These are phyloP conservation scores for Caenorhabditis sp. DNA, from an alignment of 2,888 invertebrate genomes.

Conservation along the genomic window DNA sequence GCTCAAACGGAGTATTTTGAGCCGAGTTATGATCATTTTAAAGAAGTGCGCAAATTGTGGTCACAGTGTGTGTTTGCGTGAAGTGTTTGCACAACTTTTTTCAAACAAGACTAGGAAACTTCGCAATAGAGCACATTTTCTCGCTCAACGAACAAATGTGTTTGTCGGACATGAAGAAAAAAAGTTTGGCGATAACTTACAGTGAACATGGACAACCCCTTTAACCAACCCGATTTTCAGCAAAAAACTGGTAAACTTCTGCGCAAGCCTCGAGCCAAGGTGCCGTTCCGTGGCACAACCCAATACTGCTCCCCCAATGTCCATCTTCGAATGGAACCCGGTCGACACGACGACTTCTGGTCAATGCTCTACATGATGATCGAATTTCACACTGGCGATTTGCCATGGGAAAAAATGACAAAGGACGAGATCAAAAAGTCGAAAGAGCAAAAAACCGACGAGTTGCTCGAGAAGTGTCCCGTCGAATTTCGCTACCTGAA, in stretches of 20 bases:
- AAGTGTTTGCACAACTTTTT: not conserved
- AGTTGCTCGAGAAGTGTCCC: slow-evolving; percentile 29
- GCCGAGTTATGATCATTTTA: no score
- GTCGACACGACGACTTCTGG: slow-evolving; percentile 38
- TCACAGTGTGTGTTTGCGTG: not conserved
- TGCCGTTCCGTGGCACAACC: slow-evolving; percentile 23
- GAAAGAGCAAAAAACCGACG: slow-evolving; percentile 27
- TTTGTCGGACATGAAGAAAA: no score
- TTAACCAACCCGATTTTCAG: no score
- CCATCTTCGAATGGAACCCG: slow-evolving; percentile 29
- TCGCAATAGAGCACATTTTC: not conserved
- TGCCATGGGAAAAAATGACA: slow-evolving; percentile 33
- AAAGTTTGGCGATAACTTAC: no score
- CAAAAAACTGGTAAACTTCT: slow-evolving; percentile 2
- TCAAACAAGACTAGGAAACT: slow-evolving; percentile 15
- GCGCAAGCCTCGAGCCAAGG: slow-evolving; percentile 29
- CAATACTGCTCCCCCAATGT: slow-evolving; percentile 29
- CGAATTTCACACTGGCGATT: slow-evolving; percentile 22
- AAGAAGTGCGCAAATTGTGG: no score
- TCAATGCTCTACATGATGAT: slow-evolving; percentile 37
- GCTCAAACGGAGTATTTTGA: no score
- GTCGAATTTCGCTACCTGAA: slow-evolving; percentile 21
- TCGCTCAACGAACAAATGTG: no score
- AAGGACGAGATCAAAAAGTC: slow-evolving; percentile 27
- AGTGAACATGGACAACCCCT: no score